Evolutionary conservation across 2,888 invertebrate genomes (phyloP).

Genomic region (Mactromeris polynyma): DNA sequence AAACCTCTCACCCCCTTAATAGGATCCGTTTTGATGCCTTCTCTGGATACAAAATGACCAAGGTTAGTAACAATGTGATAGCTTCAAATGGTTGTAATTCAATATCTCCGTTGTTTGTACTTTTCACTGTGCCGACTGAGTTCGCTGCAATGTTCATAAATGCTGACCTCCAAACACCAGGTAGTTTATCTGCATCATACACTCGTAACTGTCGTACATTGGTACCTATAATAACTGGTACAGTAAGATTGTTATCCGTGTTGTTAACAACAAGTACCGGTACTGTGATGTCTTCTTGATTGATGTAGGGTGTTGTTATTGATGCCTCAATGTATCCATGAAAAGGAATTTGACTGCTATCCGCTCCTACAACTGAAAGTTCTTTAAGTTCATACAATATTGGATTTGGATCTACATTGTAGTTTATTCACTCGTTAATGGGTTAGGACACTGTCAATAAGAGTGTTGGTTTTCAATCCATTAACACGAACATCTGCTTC

Average conservation of each 20-base stretch:
- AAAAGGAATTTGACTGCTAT: slow-evolving; percentile 5
- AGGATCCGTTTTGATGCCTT: slow-evolving; percentile 51
- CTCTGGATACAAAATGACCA: slow-evolving; percentile 37
- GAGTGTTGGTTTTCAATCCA: not conserved
- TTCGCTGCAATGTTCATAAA: not conserved
- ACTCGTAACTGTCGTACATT: not conserved
- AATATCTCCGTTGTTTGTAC: not conserved
- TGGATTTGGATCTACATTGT: slow-evolving; percentile 13
- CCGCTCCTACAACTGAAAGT: not conserved
- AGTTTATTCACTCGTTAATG: not conserved
- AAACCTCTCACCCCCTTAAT: slow-evolving; percentile 27
- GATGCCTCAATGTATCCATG: slow-evolving; percentile 25
- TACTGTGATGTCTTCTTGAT: not conserved
- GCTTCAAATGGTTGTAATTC: not conserved
- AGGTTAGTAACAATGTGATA: slow-evolving; percentile 6
- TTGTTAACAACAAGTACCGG: slow-evolving; percentile 5
- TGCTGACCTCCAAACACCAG: not conserved
- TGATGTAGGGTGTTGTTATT: not conserved
- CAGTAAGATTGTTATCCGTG: slow-evolving; percentile 1
- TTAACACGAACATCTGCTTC: not conserved
- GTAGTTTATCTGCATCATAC: too few relatives aligned
- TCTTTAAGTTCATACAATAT: not conserved
- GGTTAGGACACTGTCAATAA: slow-evolving; percentile 7
- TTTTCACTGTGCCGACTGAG: not conserved
- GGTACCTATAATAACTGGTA: slow-evolving; percentile 37